These are phyloP conservation scores for Drosophila rufa DNA, from an alignment of 1,140 invertebrate species.

Conservation along the genomic window DNA sequence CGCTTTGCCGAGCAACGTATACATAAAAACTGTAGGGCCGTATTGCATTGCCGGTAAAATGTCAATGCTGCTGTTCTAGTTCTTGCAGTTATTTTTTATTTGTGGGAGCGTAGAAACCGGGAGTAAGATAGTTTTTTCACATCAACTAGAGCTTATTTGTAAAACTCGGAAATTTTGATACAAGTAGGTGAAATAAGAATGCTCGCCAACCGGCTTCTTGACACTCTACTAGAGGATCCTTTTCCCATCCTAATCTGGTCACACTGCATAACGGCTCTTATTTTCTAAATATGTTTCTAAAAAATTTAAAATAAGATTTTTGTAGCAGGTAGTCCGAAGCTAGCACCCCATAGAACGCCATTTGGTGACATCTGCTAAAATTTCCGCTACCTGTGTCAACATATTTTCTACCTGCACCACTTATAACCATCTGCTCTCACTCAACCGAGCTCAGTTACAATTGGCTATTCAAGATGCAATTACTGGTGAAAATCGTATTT, in stretches of 20 bases:
- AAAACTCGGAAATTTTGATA: neutral
- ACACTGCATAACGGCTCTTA: too few species aligned
- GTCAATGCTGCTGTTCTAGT: neutral
- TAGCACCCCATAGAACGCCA: too few species aligned
- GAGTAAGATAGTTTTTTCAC: neutral
- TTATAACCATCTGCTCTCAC: constrained; percentile 1
- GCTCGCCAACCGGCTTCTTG: neutral
- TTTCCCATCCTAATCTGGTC: neutral
- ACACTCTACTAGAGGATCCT: neutral
- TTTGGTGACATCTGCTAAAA: constrained; percentile 11
- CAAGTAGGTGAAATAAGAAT: neutral
- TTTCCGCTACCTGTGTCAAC: constrained; percentile 12
- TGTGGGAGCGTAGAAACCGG: neutral
- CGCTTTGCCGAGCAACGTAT: constrained; percentile 43
- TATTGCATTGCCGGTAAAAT: neutral
- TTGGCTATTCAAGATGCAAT: constrained; percentile 33
- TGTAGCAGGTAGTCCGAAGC: neutral
- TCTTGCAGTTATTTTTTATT: neutral
- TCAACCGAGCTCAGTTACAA: constrained; percentile 16
- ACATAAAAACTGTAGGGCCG: constrained; percentile 31
- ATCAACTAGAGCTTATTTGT: neutral
- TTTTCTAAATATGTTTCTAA: too few species aligned
- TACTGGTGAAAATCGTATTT: neutral
- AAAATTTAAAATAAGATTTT: too few species aligned
- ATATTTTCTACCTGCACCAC: constrained; percentile 5